A percentile compares a stretch with the other conserved stretches of the same genome.
These are phyloP conservation scores for Montipora capitata DNA, from an alignment of 92 coral and sea anemone genomes.

Conservation along the genomic window DNA sequence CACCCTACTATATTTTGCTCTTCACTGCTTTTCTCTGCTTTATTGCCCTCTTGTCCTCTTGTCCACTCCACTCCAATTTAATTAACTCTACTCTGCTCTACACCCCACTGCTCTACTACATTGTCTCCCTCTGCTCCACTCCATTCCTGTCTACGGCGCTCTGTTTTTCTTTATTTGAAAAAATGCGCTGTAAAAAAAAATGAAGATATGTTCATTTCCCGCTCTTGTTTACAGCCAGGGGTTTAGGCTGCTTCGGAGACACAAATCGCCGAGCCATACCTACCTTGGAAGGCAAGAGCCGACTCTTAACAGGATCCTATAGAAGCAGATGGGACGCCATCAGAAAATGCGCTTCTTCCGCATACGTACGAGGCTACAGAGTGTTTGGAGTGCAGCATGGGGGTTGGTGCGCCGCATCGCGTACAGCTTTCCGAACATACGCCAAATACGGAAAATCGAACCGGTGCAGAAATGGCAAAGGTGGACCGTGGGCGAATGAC, in stretches of 20 bases:
- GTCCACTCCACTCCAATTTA: too few relatives aligned
- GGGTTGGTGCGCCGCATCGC: conserved; percentile 70
- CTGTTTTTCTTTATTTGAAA: too few relatives aligned
- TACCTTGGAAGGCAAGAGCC: conserved; percentile 35
- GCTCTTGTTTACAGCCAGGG: conserved; percentile 3
- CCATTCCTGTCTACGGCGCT: too few relatives aligned
- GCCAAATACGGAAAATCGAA: conserved; percentile 60
- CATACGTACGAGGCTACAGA: conserved; percentile 32
- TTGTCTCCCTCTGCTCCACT: too few relatives aligned
- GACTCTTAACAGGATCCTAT: conserved; percentile 29
- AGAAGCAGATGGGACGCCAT: conserved; percentile 40
- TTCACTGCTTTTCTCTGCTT: too few relatives aligned
- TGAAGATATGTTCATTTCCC: too few relatives aligned
- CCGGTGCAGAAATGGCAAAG: conserved; percentile 67
- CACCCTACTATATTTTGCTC: too few relatives aligned
- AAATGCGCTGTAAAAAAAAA: too few relatives aligned
- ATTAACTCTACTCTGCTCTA: too few relatives aligned
- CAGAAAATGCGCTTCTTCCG: conserved; percentile 47
- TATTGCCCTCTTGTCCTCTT: too few relatives aligned
- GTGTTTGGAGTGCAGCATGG: conserved; percentile 72
- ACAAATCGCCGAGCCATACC: conserved; percentile 45
- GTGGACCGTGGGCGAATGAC: conserved; percentile 79
- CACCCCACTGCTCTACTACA: too few relatives aligned
- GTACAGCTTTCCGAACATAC: conserved; percentile 68
- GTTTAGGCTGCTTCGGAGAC: conserved; percentile 42